Percentiles rank a stretch among this genome's conserved stretches.
Conservation (phyloP, 1,140 invertebrate genomes). For the Platorchestia sp. region DNA sequence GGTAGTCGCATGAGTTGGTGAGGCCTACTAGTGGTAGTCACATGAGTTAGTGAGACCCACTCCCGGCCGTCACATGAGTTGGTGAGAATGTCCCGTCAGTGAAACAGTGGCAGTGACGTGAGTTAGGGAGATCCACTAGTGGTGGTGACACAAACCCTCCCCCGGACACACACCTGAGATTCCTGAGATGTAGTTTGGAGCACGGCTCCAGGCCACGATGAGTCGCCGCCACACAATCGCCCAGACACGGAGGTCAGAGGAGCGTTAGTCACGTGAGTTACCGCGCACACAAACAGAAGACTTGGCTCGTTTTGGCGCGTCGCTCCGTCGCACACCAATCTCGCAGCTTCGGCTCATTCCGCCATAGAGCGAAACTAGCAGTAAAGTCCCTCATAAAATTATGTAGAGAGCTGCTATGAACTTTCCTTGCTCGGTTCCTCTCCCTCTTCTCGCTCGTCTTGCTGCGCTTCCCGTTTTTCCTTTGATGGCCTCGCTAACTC, state of each 20-base stretch:
- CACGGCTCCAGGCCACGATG: too few species aligned
- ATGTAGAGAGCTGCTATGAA: constrained; percentile 7
- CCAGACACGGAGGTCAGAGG: not conserved
- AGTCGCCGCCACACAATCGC: not conserved
- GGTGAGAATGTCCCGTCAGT: too few species aligned
- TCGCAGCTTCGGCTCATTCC: constrained; percentile 9
- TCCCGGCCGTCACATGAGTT: too few species aligned
- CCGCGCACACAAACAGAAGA: not conserved
- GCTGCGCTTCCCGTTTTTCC: not conserved
- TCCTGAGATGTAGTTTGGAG: too few species aligned
- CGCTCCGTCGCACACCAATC: not conserved
- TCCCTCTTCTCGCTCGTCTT: not conserved
- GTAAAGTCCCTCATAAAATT: constrained; percentile 41
- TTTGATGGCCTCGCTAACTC: not conserved
- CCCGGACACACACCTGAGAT: not conserved
- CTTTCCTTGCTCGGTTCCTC: not conserved
- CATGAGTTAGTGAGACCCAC: not conserved
- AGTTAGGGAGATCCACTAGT: not conserved
- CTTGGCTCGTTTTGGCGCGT: not conserved
- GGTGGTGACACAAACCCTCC: not conserved
- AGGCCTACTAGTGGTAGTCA: not conserved
- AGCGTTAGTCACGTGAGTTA: not conserved
- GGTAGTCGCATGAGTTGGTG: not conserved
- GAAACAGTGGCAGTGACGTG: not conserved
- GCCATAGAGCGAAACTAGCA: not conserved